phyloP scores from a whole-genome alignment of 2,113 vertebrate genomes.

The Rhinoptilus africanus region DNA sequence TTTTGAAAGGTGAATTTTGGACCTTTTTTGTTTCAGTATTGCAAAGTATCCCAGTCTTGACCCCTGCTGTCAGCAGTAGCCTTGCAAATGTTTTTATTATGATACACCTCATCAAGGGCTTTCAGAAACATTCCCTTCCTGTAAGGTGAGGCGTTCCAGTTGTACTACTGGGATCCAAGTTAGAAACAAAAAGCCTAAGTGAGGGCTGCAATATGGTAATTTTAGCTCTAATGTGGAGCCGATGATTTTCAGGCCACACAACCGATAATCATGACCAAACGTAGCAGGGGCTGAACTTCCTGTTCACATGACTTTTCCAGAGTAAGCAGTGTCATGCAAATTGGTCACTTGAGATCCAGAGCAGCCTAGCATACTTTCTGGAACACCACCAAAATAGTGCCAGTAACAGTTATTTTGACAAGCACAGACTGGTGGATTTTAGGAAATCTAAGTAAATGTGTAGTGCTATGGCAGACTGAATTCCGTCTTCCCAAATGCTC shows the following conservation, averaged over 20 bases:
- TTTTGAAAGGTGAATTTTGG: not conserved
- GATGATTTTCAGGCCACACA: not conserved
- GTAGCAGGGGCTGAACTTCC: not conserved
- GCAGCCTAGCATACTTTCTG: not conserved
- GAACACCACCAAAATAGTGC: not conserved
- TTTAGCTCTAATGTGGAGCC: not conserved
- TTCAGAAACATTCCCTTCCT: not conserved
- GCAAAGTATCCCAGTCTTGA: not conserved
- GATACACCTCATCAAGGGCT: not conserved
- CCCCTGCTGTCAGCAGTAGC: not conserved
- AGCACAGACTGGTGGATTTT: not conserved
- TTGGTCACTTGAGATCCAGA: not conserved
- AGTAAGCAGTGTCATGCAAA: not conserved
- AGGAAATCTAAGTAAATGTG: not conserved
- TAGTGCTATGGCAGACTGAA: not conserved
- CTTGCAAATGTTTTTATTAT: not conserved
- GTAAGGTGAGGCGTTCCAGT: not conserved
- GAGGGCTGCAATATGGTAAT: not conserved
- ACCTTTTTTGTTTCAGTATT: not conserved
- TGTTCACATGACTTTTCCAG: not conserved
- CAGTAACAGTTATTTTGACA: not conserved
- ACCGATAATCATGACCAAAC: not conserved
- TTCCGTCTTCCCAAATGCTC: not conserved
- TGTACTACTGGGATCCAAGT: not conserved
- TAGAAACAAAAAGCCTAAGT: not conserved